Percentiles rank a stretch among this genome's conserved stretches.
These are phyloP conservation scores for Vanacampus margaritifer DNA, from an alignment of 2,113 vertebrate species.

Conservation along the genomic window DNA sequence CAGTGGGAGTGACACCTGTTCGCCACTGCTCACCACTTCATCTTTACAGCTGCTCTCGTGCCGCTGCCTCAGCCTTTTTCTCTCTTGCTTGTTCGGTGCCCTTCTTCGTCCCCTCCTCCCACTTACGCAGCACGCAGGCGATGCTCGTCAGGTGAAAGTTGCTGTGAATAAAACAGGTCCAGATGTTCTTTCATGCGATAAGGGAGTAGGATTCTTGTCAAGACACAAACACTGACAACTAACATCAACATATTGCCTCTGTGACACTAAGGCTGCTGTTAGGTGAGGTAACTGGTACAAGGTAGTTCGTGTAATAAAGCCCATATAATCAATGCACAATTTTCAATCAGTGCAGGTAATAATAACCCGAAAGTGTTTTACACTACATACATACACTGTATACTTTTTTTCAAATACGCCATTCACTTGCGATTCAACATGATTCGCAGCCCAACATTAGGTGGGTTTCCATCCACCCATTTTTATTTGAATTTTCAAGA, in stretches of 20 bases:
- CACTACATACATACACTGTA: background rate
- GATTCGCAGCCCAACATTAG: background rate
- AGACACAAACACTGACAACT: slow-evolving; percentile 47
- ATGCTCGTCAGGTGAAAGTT: slow-evolving; percentile 31
- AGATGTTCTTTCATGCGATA: slow-evolving; percentile 52
- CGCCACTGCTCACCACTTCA: slow-evolving; percentile 41
- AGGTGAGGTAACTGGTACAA: slow-evolving; percentile 49
- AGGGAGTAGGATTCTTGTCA: slow-evolving; percentile 48
- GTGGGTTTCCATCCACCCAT: no score
- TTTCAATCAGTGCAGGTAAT: slow-evolving; percentile 23
- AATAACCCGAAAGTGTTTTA: slow-evolving; percentile 5
- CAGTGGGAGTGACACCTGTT: slow-evolving; percentile 73
- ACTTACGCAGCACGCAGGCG: slow-evolving; percentile 16
- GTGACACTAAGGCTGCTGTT: slow-evolving; percentile 52
- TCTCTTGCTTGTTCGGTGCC: slow-evolving; percentile 6
- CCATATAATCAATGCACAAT: slow-evolving; percentile 14
- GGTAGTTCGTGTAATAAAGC: slow-evolving; percentile 33
- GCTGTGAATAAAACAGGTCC: slow-evolving; percentile 41
- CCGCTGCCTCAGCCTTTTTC: slow-evolving; percentile 38
- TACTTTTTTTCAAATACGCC: background rate
- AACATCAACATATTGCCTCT: slow-evolving; percentile 57
- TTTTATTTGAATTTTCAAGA: no score
- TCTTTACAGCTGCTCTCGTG: slow-evolving; percentile 52
- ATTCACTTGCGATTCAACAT: no score
- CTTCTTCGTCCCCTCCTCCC: slow-evolving; percentile 14